Evolutionary conservation across 2,888 invertebrate genomes (phyloP).

Genomic region (Ormia ochracea): DNA sequence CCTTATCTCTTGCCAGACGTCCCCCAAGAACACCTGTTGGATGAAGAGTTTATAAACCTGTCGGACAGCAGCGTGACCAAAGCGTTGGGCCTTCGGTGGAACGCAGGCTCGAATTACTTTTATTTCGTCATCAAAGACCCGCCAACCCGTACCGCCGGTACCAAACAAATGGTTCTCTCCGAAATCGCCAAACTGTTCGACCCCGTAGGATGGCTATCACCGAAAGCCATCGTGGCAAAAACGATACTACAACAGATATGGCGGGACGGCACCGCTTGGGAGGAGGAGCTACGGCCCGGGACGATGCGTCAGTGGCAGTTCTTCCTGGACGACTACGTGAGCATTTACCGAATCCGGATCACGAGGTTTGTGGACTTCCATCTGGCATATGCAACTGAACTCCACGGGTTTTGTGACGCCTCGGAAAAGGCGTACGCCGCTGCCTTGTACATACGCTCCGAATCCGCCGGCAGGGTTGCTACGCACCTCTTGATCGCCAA

Average conservation of each 20-base stretch:
- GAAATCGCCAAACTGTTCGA: slow-evolving; percentile 4
- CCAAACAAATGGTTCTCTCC: neutral
- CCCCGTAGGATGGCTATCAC: neutral
- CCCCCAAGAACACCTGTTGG: neutral
- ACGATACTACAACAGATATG: slow-evolving; percentile 14
- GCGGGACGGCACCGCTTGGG: slow-evolving; percentile 1
- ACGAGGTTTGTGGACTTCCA: neutral
- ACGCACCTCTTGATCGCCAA: neutral
- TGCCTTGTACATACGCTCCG: neutral
- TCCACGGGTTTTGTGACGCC: neutral
- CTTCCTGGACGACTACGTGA: neutral
- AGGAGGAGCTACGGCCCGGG: neutral
- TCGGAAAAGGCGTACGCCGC: neutral
- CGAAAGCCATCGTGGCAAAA: neutral
- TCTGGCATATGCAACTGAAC: neutral
- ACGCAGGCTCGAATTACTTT: slow-evolving; percentile 2
- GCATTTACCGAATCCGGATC: neutral
- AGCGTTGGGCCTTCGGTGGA: slow-evolving; percentile 4
- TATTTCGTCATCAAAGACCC: neutral
- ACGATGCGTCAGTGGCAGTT: neutral
- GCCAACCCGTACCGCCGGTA: neutral
- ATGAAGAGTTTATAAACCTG: slow-evolving; percentile 12
- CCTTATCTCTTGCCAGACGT: neutral
- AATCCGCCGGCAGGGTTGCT: neutral
- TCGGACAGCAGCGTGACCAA: neutral